These are phyloP conservation scores for Coracopsis vasa DNA, from an alignment of 2,113 vertebrate genomes.

Conservation along the genomic window DNA sequence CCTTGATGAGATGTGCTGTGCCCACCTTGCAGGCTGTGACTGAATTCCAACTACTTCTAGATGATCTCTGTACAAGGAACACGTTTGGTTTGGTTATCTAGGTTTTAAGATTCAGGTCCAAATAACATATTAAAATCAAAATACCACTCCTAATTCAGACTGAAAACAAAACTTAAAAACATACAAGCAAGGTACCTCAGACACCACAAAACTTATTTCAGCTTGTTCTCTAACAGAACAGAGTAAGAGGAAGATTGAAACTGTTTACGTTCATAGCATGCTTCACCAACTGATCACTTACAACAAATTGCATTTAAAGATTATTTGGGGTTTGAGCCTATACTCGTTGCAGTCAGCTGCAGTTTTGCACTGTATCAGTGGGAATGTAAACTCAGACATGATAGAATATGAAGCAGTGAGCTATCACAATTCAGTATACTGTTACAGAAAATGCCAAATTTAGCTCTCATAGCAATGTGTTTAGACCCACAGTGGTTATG, in stretches of 20 bases:
- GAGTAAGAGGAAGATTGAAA: background rate
- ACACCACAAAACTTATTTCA: background rate
- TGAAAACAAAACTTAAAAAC: background rate
- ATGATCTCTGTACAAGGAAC: background rate
- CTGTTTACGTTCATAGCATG: background rate
- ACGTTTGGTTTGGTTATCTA: background rate
- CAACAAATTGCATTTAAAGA: background rate
- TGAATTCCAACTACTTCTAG: background rate
- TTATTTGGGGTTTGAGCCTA: background rate
- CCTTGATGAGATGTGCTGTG: accelerated
- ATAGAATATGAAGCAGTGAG: background rate
- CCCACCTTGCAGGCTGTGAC: background rate
- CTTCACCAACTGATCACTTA: background rate
- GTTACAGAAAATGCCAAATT: background rate
- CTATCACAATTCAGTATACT: background rate
- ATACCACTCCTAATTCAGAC: background rate
- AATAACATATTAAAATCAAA: background rate
- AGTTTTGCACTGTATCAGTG: background rate
- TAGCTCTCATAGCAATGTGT: background rate
- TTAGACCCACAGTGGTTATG: background rate
- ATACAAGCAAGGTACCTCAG: background rate
- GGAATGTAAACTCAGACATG: background rate
- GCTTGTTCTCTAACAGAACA: background rate
- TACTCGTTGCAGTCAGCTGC: background rate
- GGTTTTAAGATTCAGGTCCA: background rate